Evolutionary conservation across 2,888 invertebrate species (phyloP).

Genomic region (Allolobophora icterica): DNA sequence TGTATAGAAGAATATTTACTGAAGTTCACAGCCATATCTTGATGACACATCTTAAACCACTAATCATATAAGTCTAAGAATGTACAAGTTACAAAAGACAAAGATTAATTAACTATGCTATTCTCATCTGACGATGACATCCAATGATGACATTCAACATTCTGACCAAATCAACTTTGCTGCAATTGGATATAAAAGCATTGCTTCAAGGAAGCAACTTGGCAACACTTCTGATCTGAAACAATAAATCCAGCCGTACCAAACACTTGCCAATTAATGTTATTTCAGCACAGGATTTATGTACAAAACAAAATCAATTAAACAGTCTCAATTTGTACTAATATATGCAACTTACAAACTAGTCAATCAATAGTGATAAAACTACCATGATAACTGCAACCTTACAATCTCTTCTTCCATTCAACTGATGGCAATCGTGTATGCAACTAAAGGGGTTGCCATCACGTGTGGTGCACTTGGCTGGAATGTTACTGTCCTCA

Average conservation of each 20-base stretch:
- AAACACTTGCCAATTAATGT: not conserved
- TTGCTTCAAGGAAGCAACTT: not conserved
- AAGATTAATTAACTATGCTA: not conserved
- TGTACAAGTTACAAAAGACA: slow-evolving; percentile 17
- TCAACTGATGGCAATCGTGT: not conserved
- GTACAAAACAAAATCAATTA: not conserved
- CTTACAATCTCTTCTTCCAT: not conserved
- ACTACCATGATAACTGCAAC: not conserved
- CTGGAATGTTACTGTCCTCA: not conserved
- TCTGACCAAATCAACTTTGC: not conserved
- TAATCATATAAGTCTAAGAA: not conserved
- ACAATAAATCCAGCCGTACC: not conserved
- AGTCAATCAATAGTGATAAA: not conserved
- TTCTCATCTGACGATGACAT: not conserved
- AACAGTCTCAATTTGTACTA: not conserved
- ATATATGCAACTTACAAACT: not conserved
- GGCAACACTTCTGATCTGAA: not conserved
- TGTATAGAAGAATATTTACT: not conserved
- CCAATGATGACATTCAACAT: not conserved
- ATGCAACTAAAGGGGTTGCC: not conserved
- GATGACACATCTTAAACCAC: not conserved
- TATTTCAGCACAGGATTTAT: not conserved
- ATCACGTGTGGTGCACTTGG: too few species aligned
- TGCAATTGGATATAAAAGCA: not conserved
- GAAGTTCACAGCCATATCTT: slow-evolving; percentile 26